Evolutionary conservation across 2,113 vertebrate genomes (phyloP).

Genomic region (Petroica traversi): DNA sequence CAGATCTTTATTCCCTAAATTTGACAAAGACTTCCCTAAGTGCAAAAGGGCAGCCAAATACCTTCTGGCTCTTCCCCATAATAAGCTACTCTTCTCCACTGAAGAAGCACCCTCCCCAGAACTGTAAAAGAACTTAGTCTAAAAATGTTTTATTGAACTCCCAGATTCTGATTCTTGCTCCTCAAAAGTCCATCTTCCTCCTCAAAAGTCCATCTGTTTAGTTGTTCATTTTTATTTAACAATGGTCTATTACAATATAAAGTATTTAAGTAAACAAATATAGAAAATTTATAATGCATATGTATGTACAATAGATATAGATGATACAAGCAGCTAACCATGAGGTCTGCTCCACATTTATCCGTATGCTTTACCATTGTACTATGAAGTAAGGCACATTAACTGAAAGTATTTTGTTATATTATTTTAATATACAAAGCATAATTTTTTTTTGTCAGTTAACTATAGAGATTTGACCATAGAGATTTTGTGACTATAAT

Average conservation of each 20-base stretch:
- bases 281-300: not conserved
- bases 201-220: not conserved
- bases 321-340: not conserved
- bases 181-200: not conserved
- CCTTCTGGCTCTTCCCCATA: not conserved
- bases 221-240: not conserved
- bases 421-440: not conserved
- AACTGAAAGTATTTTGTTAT: not conserved
- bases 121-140: not conserved
- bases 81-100: not conserved
- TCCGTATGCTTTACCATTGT: not conserved
- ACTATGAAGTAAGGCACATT: not conserved
- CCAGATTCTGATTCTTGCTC: not conserved
- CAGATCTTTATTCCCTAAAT: not conserved
- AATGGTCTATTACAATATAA: not conserved
- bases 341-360: not conserved
- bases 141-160: not conserved
- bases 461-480: no score
- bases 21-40: not conserved
- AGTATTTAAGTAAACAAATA: not conserved
- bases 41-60: not conserved
- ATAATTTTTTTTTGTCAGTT: not conserved
- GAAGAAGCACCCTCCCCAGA: not conserved
- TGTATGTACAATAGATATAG: not conserved
- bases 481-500: not conserved